Evolutionary conservation across 2,113 vertebrate species (phyloP).

Genomic region (Pedetes capensis): DNA sequence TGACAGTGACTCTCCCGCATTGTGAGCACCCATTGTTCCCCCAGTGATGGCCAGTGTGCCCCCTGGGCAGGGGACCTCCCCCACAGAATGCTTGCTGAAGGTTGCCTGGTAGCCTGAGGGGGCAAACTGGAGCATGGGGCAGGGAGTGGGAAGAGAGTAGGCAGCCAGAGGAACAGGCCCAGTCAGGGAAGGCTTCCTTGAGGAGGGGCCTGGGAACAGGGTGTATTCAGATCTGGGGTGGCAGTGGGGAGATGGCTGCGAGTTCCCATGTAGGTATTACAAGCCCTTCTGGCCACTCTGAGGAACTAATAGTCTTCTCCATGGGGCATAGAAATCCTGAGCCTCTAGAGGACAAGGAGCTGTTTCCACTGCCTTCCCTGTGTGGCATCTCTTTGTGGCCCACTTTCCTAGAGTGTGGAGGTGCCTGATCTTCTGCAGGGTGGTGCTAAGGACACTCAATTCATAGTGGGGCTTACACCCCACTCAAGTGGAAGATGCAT

Average conservation of each 20-base stretch:
- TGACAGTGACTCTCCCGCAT: not conserved
- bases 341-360: not conserved
- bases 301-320: not conserved
- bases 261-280: not conserved
- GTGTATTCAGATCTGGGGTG: not conserved
- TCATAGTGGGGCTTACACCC: not conserved
- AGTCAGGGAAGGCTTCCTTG: not conserved
- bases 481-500: not conserved
- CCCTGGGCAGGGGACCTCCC: not conserved
- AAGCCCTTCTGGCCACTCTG: not conserved
- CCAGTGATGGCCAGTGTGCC: not conserved
- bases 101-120: not conserved
- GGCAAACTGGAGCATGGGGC: not conserved
- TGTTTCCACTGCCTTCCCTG: not conserved
- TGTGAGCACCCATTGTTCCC: not conserved
- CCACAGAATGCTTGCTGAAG: not conserved
- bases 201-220: not conserved
- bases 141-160: not conserved
- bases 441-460: no score
- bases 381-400: not conserved
- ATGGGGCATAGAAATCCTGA: not conserved
- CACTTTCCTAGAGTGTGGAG: not conserved
- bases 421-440: not conserved
- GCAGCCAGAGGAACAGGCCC: not conserved
- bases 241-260: not conserved